Conservation (phyloP, 2,888 invertebrate genomes). For the Sinohyriopsis cumingii region DNA sequence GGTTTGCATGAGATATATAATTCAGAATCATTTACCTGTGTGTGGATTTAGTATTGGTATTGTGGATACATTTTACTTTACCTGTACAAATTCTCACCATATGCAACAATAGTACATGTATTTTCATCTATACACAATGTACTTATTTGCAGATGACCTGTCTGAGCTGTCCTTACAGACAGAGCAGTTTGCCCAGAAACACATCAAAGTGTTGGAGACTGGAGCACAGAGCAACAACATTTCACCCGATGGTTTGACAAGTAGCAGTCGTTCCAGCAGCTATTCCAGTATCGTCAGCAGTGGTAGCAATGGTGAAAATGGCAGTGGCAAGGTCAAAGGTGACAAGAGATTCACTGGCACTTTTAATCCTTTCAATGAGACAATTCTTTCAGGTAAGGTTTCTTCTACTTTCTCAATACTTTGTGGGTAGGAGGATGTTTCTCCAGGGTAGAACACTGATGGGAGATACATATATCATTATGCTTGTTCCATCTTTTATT, state of each 20-base stretch:
- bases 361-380: conserved; percentile 47
- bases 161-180: conserved; percentile 66
- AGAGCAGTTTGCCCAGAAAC: conserved; percentile 62
- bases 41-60: too few relatives aligned
- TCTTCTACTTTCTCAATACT: background rate
- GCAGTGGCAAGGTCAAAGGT: conserved; percentile 33
- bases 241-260: conserved; percentile 50
- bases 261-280: conserved; percentile 57
- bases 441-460: too few relatives aligned
- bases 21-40: too few relatives aligned
- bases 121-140: too few relatives aligned
- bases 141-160: conserved; percentile 52
- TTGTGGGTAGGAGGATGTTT: background rate
- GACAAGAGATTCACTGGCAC: conserved; percentile 31
- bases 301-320: conserved; percentile 38
- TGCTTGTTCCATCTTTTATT: too few relatives aligned
- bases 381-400: conserved; percentile 33
- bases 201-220: conserved; percentile 35
- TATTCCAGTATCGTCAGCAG: conserved; percentile 67
- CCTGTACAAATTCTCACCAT: too few relatives aligned
- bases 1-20: too few relatives aligned
- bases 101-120: too few relatives aligned
- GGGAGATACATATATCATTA: too few relatives aligned
- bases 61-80: too few relatives aligned
- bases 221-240: conserved; percentile 28